Conservation (phyloP, 1,140 invertebrate genomes). For the Episyrphus balteatus region DNA sequence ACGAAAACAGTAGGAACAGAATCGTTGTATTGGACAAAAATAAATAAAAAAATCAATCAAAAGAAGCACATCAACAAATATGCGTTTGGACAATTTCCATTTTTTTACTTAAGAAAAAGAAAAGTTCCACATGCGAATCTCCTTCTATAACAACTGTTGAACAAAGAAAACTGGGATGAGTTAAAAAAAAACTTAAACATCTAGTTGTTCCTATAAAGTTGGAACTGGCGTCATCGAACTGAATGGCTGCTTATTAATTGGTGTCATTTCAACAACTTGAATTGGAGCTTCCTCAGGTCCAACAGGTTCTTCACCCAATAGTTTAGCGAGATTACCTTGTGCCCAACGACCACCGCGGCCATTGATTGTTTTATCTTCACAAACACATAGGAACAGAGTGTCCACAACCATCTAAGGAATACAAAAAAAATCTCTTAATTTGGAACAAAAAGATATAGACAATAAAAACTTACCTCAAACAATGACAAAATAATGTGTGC, state of each 20-base stretch:
- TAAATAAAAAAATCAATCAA: too few relatives aligned
- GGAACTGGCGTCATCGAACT: slow-evolving; percentile 5
- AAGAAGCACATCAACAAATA: too few relatives aligned
- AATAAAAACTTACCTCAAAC: slow-evolving; percentile 66
- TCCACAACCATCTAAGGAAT: slow-evolving; percentile 81
- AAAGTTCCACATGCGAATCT: too few relatives aligned
- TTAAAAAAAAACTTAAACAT: too few relatives aligned
- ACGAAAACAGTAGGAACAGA: too few relatives aligned
- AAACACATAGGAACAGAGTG: slow-evolving; percentile 87
- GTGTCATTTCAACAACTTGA: slow-evolving; percentile 33
- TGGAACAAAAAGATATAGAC: slow-evolving; percentile 4
- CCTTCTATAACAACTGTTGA: too few relatives aligned
- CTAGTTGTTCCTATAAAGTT: too few relatives aligned
- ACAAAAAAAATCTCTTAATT: background rate
- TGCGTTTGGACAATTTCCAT: too few relatives aligned
- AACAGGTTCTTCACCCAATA: slow-evolving; percentile 40
- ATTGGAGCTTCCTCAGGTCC: slow-evolving; percentile 30
- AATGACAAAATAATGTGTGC: slow-evolving; percentile 86
- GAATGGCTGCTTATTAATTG: slow-evolving; percentile 35
- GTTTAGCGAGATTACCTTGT: slow-evolving; percentile 47
- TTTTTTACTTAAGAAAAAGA: too few relatives aligned
- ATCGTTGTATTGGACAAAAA: too few relatives aligned
- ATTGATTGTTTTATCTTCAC: slow-evolving; percentile 66
- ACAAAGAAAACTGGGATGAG: too few relatives aligned
- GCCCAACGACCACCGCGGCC: slow-evolving; percentile 52